Evolutionary conservation across 1,140 invertebrate species (phyloP).

Genomic region (Panagrolaimus sp.): DNA sequence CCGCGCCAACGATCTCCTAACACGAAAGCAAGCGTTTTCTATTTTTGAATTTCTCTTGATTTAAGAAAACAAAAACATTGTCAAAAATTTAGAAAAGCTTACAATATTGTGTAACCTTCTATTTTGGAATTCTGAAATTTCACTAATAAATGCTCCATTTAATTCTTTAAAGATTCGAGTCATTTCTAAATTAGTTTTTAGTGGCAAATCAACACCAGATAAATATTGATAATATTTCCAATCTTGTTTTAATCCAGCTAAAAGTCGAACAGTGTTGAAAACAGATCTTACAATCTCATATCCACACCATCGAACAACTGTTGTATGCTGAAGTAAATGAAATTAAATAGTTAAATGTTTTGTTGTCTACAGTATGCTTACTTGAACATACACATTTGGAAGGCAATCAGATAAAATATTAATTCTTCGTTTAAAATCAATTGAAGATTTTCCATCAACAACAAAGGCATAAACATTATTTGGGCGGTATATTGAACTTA

Average conservation of each 20-base stretch:
- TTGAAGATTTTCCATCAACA: slow-evolving; percentile 38
- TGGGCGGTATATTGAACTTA: slow-evolving; percentile 49
- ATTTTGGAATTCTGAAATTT: slow-evolving; percentile 30
- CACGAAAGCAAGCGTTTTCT: too few species aligned
- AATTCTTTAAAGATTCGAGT: slow-evolving; percentile 51
- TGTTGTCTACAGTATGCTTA: slow-evolving; percentile 13
- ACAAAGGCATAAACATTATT: slow-evolving; percentile 53
- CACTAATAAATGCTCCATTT: slow-evolving; percentile 44
- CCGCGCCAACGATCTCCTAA: too few species aligned
- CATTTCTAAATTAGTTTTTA: slow-evolving; percentile 56
- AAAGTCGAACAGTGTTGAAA: slow-evolving; percentile 41
- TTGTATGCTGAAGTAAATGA: not conserved
- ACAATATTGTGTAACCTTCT: slow-evolving; percentile 21
- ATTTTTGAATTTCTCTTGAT: too few species aligned
- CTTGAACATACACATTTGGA: slow-evolving; percentile 50
- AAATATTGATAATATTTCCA: slow-evolving; percentile 52
- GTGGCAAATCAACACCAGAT: slow-evolving; percentile 46
- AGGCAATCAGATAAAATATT: slow-evolving; percentile 39
- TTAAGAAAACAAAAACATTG: too few species aligned
- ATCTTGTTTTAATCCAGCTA: slow-evolving; percentile 32
- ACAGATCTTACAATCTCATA: slow-evolving; percentile 44
- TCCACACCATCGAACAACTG: slow-evolving; percentile 29
- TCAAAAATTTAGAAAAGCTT: not conserved
- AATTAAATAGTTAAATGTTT: not conserved
- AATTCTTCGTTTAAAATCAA: slow-evolving; percentile 40